Evolutionary conservation across 2,113 vertebrate genomes (phyloP).

Genomic region (Heterotis niloticus): DNA sequence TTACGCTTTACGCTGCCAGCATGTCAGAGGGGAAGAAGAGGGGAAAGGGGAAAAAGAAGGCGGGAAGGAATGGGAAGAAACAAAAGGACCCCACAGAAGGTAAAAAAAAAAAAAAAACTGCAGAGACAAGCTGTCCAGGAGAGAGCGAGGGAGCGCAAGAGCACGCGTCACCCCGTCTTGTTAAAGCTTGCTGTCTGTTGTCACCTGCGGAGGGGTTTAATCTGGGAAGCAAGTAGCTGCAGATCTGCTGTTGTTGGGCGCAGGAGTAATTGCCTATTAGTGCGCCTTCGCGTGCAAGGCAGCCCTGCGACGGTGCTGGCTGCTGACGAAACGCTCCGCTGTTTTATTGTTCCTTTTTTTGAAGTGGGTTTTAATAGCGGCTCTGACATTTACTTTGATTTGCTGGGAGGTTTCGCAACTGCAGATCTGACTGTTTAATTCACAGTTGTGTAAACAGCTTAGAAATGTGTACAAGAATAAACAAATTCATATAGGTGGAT

Average conservation of each 20-base stretch:
- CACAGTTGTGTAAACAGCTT: not conserved
- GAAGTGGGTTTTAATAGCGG: constrained; percentile 8
- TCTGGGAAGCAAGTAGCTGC: not conserved
- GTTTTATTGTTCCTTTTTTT: not conserved
- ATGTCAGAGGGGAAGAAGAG: constrained; percentile 37
- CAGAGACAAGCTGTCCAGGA: not conserved
- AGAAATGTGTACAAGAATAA: no score
- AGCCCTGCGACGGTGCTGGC: not conserved
- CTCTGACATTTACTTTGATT: not conserved
- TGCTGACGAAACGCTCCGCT: not conserved
- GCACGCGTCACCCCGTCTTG: constrained; percentile 21
- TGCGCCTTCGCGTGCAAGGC: not conserved
- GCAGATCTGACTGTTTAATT: not conserved
- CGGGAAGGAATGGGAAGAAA: constrained; percentile 17
- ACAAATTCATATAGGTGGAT: no score
- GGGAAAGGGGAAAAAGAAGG: constrained; percentile 30
- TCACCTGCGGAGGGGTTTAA: not conserved
- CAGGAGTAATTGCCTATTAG: not conserved
- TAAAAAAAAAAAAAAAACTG: constrained; percentile 11
- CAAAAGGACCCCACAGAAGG: constrained; percentile 11
- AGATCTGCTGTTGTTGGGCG: not conserved
- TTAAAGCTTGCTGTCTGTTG: constrained; percentile 27
- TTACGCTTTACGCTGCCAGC: constrained; percentile 22
- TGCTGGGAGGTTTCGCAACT: not conserved
- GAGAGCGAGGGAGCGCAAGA: constrained; percentile 2